Evolutionary conservation across 2,113 vertebrate genomes (phyloP).

Genomic region (Pseudolaguvia tuberculata): DNA sequence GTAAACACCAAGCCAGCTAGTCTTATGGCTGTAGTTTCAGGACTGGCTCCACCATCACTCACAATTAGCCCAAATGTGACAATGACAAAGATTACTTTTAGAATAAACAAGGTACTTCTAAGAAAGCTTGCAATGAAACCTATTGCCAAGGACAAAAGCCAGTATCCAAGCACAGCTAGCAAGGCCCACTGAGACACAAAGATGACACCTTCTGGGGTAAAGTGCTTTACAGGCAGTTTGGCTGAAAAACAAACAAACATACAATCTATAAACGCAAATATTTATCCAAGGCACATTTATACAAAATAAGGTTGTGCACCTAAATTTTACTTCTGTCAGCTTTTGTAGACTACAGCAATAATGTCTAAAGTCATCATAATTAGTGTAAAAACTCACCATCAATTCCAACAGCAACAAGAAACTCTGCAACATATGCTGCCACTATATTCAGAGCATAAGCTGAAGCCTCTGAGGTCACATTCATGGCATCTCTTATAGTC

Average conservation of each 20-base stretch:
- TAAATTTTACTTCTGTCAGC: too few species aligned
- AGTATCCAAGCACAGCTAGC: slow-evolving; percentile 58
- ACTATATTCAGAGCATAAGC: slow-evolving; percentile 53
- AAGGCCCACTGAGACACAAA: slow-evolving; percentile 61
- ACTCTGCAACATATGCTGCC: slow-evolving; percentile 43
- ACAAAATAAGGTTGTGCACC: background rate
- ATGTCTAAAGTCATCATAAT: too few species aligned
- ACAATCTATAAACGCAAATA: background rate
- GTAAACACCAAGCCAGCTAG: slow-evolving; percentile 55
- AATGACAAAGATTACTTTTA: slow-evolving; percentile 55
- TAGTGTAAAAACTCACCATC: slow-evolving; percentile 49
- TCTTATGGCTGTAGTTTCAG: slow-evolving; percentile 54
- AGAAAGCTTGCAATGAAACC: slow-evolving; percentile 54
- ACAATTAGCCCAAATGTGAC: slow-evolving; percentile 58
- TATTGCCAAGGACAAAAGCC: slow-evolving; percentile 58
- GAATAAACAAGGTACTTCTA: slow-evolving; percentile 56
- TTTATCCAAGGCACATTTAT: background rate
- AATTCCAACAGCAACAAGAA: slow-evolving; percentile 56
- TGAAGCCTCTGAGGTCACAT: slow-evolving; percentile 42
- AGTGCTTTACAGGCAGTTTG: slow-evolving; percentile 34
- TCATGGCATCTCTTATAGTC: slow-evolving; percentile 50
- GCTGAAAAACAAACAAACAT: slow-evolving; percentile 38
- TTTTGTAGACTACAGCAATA: too few species aligned
- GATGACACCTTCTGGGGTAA: slow-evolving; percentile 59
- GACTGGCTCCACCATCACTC: slow-evolving; percentile 52